Evolutionary conservation across 1,140 invertebrate species (phyloP), one percentile per base, ranked within the genome.

Genomic region (Cydia amplana): DNA sequence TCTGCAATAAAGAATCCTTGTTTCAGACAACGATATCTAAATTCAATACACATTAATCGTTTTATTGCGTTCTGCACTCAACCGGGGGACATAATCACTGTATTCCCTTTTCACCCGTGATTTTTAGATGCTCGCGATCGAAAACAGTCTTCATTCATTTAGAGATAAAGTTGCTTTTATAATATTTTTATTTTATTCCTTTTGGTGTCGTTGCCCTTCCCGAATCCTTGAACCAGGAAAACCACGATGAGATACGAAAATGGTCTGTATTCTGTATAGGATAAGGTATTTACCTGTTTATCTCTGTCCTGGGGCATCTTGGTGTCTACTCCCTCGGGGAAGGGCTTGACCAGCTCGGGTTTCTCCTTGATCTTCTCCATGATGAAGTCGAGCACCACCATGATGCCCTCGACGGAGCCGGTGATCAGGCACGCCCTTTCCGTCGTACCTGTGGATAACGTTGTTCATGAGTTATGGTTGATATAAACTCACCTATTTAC

Each of bases 331-430:
- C 92, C 94, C 88, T 95, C 96, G 82, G 93, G 95, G 90, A 95
- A 94, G 91, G 95, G 95, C 87, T 95, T 98, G 77, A 96, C 97
- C 73, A 98, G 95, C 90, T 99, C 99, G 64, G 98, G 98, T 90
- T 99, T 99, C 91, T 99, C 98, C 85, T 97, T 96, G 82, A 99
- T 99, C 94, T 99, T 99, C 85, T 99, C 98, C 96, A 98, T 98
- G 80, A 99, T 99, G 89, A 99, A 99, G 85, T 97, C 97, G 93
- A 99, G 95, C 73, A 99, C 98, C 79, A 96, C 95, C 95, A 98
- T 96, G 82, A 99, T 98, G 79, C 97, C 96, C 74, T 99, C 98
- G 74, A 98, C 95, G 72, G 95, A 97, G 72, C 99, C 99, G 51
- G 98, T 99, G 85, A 99, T 99, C 72, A 99, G 94, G 93, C 99